A percentile compares a stretch with the other conserved stretches of the same genome.
Conservation (phyloP, 2,888 invertebrate genomes). For the Bembecia ichneumoniformis region DNA sequence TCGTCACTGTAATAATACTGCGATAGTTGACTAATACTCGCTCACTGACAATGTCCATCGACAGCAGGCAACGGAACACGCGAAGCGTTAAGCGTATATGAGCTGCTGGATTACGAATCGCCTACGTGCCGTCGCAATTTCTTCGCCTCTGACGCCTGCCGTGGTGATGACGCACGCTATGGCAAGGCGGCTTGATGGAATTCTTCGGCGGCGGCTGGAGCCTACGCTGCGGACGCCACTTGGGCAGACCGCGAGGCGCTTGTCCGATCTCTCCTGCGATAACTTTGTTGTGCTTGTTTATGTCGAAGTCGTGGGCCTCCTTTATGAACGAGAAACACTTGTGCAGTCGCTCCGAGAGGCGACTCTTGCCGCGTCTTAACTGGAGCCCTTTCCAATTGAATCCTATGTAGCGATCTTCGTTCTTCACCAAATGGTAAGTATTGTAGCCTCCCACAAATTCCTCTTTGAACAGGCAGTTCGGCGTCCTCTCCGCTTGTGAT, state of each 20-base stretch:
- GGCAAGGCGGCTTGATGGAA: slow-evolving; percentile 53
- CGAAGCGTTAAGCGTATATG: slow-evolving; percentile 67
- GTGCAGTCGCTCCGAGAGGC: slow-evolving; percentile 51
- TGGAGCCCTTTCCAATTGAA: slow-evolving; percentile 75
- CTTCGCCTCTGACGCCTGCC: slow-evolving; percentile 58
- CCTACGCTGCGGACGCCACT: slow-evolving; percentile 61
- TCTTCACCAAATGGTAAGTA: slow-evolving; percentile 74
- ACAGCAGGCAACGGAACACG: slow-evolving; percentile 69
- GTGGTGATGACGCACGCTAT: slow-evolving; percentile 59
- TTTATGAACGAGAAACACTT: slow-evolving; percentile 77
- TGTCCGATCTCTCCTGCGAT: slow-evolving; percentile 52
- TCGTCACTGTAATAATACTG: slow-evolving; percentile 72
- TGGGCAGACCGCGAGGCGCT: slow-evolving; percentile 25
- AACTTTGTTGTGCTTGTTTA: slow-evolving; percentile 73
- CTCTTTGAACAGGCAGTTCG: slow-evolving; percentile 77
- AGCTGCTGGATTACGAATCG: slow-evolving; percentile 41
- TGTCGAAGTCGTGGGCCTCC: slow-evolving; percentile 74
- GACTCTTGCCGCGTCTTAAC: slow-evolving; percentile 59
- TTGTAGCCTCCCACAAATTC: slow-evolving; percentile 75
- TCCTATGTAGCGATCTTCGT: slow-evolving; percentile 74
- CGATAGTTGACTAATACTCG: slow-evolving; percentile 73
- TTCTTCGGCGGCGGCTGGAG: slow-evolving; percentile 47
- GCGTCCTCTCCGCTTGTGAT: slow-evolving; percentile 72
- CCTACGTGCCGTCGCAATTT: slow-evolving; percentile 65
- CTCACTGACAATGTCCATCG: slow-evolving; percentile 67